Evolutionary conservation across 2,113 vertebrate genomes (phyloP), one percentile per base, ranked within the genome.

Genomic region (Bungarus multicinctus): DNA sequence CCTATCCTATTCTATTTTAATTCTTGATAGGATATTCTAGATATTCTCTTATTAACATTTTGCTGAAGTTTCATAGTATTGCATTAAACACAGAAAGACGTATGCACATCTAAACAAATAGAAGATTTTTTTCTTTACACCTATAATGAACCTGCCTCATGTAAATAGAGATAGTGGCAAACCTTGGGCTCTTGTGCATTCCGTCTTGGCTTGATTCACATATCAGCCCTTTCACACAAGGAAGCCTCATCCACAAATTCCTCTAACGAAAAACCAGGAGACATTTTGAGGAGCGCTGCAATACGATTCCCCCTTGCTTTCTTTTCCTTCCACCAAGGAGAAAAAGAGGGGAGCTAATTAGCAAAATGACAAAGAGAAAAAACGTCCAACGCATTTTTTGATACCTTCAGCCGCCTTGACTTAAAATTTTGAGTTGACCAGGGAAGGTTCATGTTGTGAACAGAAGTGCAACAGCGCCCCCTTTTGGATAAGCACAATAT

Each of bases 331-430:
- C 47, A 89, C 91, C 5, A 90, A 96, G 64, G 45, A 20, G 87
- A 94, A 95, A 93, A 50, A 50, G 87, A 96, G 92, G 58, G 85
- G 90, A 91, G 96, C 95, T 90, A 97, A 97, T 97, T 97, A 97
- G 94, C 94, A 95, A 95, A 97, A 96, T 86, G 96, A 96, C 85
- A 93, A 92, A 94, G 94, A 94, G 95, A 95, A 93, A 92, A 94
- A 95, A 94, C 74, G 89, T 93, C 94, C 94, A 94, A 96, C 58
- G 64, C 94, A 50, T 86, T 95, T 96, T 95, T 89, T 94, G 93
- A 95, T 95, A 94, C 74, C 92, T 94, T 91, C 90, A 90, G 94
- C 96, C 89, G 93, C 92, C 85, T 92, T 94, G 91, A 60, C 91
- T 95, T 95, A 93, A 94, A 96, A 96, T 6, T 0, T 74, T 74